Conservation (phyloP, 1,140 invertebrate genomes). For the Littorina saxatilis region DNA sequence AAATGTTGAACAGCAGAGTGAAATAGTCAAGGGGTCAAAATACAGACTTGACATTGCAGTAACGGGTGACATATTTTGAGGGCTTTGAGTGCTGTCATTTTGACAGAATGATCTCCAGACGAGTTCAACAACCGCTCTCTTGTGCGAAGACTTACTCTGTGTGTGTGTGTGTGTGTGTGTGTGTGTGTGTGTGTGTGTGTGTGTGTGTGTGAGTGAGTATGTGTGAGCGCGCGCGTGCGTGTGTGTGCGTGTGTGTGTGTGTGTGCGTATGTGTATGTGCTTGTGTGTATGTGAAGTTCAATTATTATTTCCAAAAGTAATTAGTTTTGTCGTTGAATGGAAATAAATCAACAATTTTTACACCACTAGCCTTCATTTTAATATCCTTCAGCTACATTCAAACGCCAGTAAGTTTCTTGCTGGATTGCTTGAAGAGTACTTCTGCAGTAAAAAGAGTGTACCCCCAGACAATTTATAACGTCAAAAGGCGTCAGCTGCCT, state of each 20-base stretch:
- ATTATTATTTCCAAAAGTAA: not conserved
- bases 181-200: not conserved
- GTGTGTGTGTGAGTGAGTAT: not conserved
- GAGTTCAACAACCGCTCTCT: no score
- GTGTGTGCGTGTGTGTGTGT: constrained; percentile 17
- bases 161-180: not conserved
- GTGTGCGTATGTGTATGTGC: not conserved
- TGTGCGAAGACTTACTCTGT: no score
- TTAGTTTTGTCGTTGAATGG: no score
- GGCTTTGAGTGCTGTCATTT: no score
- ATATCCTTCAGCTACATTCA: not conserved
- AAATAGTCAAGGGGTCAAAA: no score
- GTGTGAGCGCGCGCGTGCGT: not conserved
- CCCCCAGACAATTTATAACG: no score
- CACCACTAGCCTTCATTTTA: not conserved
- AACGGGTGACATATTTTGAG: no score
- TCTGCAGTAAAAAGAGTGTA: not conserved
- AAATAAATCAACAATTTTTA: not conserved
- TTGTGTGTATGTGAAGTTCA: not conserved
- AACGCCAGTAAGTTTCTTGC: not conserved
- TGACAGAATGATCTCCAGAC: no score
- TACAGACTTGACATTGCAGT: no score
- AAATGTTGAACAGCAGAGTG: no score
- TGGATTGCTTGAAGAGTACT: not conserved
- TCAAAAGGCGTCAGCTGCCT: no score